Evolutionary conservation across 2,113 vertebrate genomes (phyloP), one percentile per base, ranked within the genome.

Genomic region (Tragelaphus strepsiceros): DNA sequence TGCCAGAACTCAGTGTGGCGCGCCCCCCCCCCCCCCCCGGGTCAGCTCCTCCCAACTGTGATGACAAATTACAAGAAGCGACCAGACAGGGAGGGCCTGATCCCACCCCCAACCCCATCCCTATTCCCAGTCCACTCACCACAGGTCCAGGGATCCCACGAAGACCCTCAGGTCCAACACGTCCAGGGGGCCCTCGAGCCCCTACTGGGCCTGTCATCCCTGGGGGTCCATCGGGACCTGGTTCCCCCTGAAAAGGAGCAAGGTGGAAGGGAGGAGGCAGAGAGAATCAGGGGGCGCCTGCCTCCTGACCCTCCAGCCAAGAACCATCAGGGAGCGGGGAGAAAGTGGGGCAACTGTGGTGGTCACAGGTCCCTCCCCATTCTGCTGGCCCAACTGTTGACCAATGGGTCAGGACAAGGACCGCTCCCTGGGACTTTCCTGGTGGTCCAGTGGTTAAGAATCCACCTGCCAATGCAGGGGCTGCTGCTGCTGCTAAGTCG

Each of bases 141-240:
- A 98, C 99, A 58, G 99, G 98, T 24, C 99, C 99, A 0, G 99
- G 99, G 95, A 99, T 99, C 49, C 99, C 99, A 2, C 95, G 98
- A 61, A 99, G 98, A 14, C 99, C 99, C 78, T 99, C 99, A 7
- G 99, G 98, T 58, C 99, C 99, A 3, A 97, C 51, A 15, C 94
- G 99, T 9, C 99, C 99, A 7, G 99, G 99, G 0, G 99, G 99
- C 2, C 99, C 99, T 96, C 99, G 99, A 3, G 99, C 97, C 56
- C 99, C 99, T 51, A 98, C 94, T 0, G 99, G 99, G 7, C 99
- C 99, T 15, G 96, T 99, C 93, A 98, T 99, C 56, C 99, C 99
- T 2, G 97, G 71, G 5, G 98, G 98, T 21, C 99, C 99, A 3
- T 98, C 99, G 0, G 97, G 88, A 62, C 99, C 99, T 0, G 96